Percentiles rank a stretch among this genome's conserved stretches.
These are phyloP conservation scores for Exephanes ischioxanthus DNA, from an alignment of 2,888 invertebrate genomes.

Conservation along the genomic window DNA sequence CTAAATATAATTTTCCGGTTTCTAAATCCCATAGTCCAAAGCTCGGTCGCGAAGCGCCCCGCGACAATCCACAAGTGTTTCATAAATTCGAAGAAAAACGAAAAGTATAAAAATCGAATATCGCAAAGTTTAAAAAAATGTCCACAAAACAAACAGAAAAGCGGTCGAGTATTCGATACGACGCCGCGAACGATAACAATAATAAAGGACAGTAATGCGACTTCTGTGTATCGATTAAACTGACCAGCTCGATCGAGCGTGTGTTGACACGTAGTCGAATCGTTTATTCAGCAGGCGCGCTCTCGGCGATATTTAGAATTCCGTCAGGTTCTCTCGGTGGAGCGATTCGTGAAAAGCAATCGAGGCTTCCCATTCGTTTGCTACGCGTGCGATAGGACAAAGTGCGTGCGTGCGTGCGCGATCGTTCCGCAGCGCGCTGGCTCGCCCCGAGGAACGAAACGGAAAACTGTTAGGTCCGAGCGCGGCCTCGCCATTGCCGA, in stretches of 20 bases:
- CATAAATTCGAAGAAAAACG: too few species aligned
- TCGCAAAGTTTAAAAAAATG: background rate
- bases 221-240: constrained; percentile 31
- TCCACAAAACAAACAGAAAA: background rate
- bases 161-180: background rate
- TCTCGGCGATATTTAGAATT: constrained; percentile 53
- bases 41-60: too few species aligned
- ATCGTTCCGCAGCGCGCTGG: background rate
- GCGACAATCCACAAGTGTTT: too few species aligned
- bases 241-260: constrained; percentile 44
- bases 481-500: constrained; percentile 31
- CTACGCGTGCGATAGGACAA: constrained; percentile 3
- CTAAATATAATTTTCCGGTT: too few species aligned
- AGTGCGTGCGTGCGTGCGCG: constrained; percentile 13
- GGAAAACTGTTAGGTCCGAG: constrained; percentile 53
- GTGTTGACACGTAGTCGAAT: background rate
- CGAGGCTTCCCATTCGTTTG: constrained; percentile 30
- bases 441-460: constrained; percentile 30
- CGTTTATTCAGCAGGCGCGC: constrained; percentile 29
- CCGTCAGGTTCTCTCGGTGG: constrained; percentile 39
- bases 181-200: background rate
- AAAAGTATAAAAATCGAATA: background rate
- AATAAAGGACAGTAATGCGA: background rate
- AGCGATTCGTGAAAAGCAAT: constrained; percentile 61
- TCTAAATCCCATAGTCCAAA: too few species aligned